phyloP scores from a whole-genome alignment of 2,888 invertebrate species.

The Amiota minor region DNA sequence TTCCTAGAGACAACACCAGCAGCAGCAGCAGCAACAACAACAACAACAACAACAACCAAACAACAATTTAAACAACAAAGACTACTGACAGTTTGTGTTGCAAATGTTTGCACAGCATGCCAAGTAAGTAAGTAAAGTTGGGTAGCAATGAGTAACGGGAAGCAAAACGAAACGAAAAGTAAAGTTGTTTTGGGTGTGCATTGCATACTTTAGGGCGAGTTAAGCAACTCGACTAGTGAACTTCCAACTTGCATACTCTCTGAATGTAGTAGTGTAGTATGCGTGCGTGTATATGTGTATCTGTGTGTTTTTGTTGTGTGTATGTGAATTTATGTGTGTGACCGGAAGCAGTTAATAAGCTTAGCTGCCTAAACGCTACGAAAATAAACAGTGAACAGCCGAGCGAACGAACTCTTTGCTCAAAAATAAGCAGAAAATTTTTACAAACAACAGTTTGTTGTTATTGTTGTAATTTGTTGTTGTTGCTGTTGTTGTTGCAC shows the following conservation, averaged over 20 bases:
- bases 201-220: neutral
- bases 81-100: constrained; percentile 8
- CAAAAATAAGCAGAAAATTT: constrained; percentile 12
- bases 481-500: neutral
- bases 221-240: neutral
- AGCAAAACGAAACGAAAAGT: constrained; percentile 7
- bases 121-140: neutral
- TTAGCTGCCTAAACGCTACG: constrained; percentile 29
- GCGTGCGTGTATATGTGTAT: neutral
- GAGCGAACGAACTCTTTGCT: constrained; percentile 16
- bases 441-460: neutral
- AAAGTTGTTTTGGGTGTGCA: constrained; percentile 1
- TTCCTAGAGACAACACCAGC: neutral
- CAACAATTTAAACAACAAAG: neutral
- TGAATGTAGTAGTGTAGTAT: too few species aligned
- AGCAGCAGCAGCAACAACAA: neutral
- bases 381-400: constrained; percentile 21
- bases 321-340: constrained; percentile 15
- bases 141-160: neutral
- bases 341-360: constrained; percentile 31
- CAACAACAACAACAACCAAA: neutral
- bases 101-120: constrained; percentile 11
- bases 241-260: too few species aligned
- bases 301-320: constrained; percentile 12
- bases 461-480: neutral